phyloP scores from a whole-genome alignment of 2,888 invertebrate genomes.

The Laothoe populi region DNA sequence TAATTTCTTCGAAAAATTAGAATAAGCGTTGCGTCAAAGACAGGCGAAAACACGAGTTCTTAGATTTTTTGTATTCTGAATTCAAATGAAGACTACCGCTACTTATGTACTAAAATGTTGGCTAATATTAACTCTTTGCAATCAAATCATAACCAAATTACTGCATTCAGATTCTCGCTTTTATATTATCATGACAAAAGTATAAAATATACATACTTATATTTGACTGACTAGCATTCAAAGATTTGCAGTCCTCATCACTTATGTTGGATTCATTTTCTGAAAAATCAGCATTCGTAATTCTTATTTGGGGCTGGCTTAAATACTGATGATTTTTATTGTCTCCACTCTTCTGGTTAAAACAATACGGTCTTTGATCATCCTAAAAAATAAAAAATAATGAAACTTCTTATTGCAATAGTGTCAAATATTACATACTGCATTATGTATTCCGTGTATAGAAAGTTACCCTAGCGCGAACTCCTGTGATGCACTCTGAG shows the following conservation, averaged over 20 bases:
- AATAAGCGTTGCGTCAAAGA: too few species aligned
- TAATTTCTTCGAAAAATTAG: too few species aligned
- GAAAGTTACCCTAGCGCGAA: constrained; percentile 74
- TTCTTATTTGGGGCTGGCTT: constrained; percentile 64
- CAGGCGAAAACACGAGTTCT: too few species aligned
- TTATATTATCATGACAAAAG: background rate
- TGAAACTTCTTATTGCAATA: background rate
- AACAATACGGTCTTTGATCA: constrained; percentile 63
- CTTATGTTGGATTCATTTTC: constrained; percentile 75
- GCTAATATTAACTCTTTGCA: too few species aligned
- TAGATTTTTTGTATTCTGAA: too few species aligned
- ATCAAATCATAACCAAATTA: too few species aligned
- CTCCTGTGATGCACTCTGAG: constrained; percentile 95
- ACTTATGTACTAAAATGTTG: too few species aligned
- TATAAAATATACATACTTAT: constrained; percentile 56
- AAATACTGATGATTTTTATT: constrained; percentile 54
- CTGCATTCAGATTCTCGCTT: background rate
- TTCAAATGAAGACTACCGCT: too few species aligned
- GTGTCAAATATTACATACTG: background rate
- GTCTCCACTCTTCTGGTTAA: constrained; percentile 58
- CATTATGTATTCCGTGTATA: constrained; percentile 5
- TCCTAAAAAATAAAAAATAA: constrained; percentile 48
- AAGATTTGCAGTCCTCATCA: constrained; percentile 72
- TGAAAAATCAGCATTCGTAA: constrained; percentile 62
- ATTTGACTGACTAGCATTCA: constrained; percentile 70